Evolutionary conservation across 2,797 vertebrate genomes (phyloP), one percentile per base, ranked within the genome.

Genomic region (Chelidonichthys spinosus): DNA sequence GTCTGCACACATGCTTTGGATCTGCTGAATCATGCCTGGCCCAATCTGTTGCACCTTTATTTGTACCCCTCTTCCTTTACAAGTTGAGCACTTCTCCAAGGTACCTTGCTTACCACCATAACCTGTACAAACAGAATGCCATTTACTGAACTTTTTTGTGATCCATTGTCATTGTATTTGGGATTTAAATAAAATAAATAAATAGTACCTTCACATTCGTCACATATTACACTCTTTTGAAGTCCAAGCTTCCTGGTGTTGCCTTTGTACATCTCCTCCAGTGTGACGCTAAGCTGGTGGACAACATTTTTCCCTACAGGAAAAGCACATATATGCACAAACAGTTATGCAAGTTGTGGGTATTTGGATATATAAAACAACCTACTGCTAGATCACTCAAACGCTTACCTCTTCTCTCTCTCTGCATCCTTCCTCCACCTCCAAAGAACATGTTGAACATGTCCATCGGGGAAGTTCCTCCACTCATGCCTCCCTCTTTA

Each of bases 371-470:
- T 36, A 14, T 1, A 59, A 25, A 32, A 72, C 4, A 18, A 4
- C n/a, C 10, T 68, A 11, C 6, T 46, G 3, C 4, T 53, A 6
- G 4, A 63, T 10, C 1, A 63, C 3, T 18, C 1, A 43, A 17
- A n/a, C 72, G 79, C 90, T 25, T 90, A 99, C 98, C 98, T 96
- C 90, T 96, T 86, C 96, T 96, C 86, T 99, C 97, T 91, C 96
- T 95, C 74, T 97, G 96, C 95, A 95, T 97, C 84, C 96, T 95
- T 72, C 97, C 96, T 76, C 97, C 97, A 50, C 98, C 98, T 76
- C 98, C 98, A 90, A 99, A 99, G 91, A 99, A 99, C 98, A 99
- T 99, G 94, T 99, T 97, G 87, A 99, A 99, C 91, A 99, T 97
- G 90, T 99, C 98, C 96, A 97, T 99, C 32, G 98, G 98, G 18